phyloP scores from a whole-genome alignment of 92 coral and sea anemone genomes.

The Porites rus region DNA sequence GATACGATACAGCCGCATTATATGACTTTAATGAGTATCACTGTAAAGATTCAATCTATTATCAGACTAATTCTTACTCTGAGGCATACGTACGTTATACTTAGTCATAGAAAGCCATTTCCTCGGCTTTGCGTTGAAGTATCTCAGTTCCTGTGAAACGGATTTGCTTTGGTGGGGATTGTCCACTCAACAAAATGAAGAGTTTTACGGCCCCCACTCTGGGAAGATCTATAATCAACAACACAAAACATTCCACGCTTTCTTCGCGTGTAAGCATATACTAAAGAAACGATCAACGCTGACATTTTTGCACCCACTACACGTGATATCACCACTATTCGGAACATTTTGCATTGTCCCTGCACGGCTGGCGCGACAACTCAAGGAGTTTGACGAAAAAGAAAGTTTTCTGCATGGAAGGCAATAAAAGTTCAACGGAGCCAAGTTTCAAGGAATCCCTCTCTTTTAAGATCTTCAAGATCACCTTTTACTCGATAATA shows the following conservation, averaged over 20 bases:
- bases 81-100: background rate
- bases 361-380: background rate
- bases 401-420: slow-evolving; percentile 1
- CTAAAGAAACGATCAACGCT: slow-evolving; percentile 3
- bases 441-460: slow-evolving; percentile 12
- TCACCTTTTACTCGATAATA: slow-evolving; percentile 74
- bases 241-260: slow-evolving; percentile 25
- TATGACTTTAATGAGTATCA: background rate
- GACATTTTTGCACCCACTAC: background rate
- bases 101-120: slow-evolving; percentile 24
- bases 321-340: background rate
- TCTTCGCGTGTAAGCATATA: slow-evolving; percentile 32
- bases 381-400: background rate
- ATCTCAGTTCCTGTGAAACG: slow-evolving; percentile 12
- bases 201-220: background rate
- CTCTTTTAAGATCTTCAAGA: slow-evolving; percentile 65
- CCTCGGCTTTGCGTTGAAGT: background rate
- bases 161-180: background rate
- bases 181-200: background rate
- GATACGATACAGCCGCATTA: background rate
- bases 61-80: slow-evolving; percentile 1
- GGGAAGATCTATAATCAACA: slow-evolving; percentile 6
- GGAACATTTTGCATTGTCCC: background rate
- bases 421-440: background rate
- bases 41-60: slow-evolving; percentile 19